phyloP scores from a whole-genome alignment of 2,888 invertebrate species.

The Andricus quercusramuli region DNA sequence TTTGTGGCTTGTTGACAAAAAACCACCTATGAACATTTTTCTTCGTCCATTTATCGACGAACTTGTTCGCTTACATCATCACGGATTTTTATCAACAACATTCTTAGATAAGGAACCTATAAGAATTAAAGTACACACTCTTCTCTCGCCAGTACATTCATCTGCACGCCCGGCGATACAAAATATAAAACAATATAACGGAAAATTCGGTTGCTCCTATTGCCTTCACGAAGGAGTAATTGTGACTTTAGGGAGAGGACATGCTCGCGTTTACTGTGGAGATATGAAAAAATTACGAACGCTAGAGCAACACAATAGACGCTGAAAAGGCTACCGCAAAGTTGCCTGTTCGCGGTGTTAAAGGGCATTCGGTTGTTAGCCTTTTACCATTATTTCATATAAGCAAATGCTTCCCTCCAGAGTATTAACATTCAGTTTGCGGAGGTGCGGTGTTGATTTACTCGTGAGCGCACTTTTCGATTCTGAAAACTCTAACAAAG shows the following conservation, averaged over 20 bases:
- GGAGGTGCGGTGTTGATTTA: not conserved
- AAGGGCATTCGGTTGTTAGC: constrained; percentile 15
- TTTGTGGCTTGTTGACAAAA: too few relatives aligned
- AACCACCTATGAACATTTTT: too few relatives aligned
- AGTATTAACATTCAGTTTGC: constrained; percentile 41
- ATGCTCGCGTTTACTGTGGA: too few relatives aligned
- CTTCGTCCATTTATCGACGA: too few relatives aligned
- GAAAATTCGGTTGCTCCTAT: constrained; percentile 45
- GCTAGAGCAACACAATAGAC: too few relatives aligned
- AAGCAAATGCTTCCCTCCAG: constrained; percentile 18
- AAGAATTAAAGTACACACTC: not conserved
- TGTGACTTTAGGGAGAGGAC: too few relatives aligned
- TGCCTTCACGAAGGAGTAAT: constrained; percentile 42
- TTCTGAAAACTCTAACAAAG: not conserved
- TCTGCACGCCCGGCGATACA: constrained; percentile 43
- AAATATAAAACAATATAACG: constrained; percentile 49
- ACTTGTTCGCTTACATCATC: too few relatives aligned
- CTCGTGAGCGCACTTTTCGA: not conserved
- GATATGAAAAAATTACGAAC: too few relatives aligned
- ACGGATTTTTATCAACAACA: too few relatives aligned
- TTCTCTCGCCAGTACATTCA: constrained; percentile 46
- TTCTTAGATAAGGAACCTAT: too few relatives aligned
- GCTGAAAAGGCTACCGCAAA: too few relatives aligned
- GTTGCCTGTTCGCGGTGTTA: constrained; percentile 28
- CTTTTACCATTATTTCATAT: constrained; percentile 18